A percentile compares a stretch with the other conserved stretches of the same genome.
Conservation (phyloP, 2,888 invertebrate species). For the Sphecodes monilicornis region DNA sequence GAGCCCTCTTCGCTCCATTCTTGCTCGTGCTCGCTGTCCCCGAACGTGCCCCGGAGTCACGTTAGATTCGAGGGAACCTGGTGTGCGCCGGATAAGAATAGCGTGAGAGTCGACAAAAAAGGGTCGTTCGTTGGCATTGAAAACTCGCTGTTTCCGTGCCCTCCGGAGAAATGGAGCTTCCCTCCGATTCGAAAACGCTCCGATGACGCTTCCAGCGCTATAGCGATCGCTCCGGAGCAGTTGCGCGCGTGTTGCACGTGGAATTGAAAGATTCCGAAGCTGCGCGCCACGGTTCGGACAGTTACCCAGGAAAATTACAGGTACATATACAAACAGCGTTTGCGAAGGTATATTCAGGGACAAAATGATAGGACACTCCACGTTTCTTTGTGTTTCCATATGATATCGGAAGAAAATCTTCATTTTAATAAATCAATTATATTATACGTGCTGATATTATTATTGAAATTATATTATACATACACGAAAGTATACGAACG, state of each 20-base stretch:
- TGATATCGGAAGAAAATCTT: too few species aligned
- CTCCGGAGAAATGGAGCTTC: constrained; percentile 44
- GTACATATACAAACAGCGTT: constrained; percentile 5
- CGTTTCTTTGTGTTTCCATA: neutral
- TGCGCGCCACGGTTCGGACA: neutral
- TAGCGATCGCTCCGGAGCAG: constrained; percentile 5
- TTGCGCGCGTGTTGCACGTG: constrained; percentile 1
- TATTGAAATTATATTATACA: too few species aligned
- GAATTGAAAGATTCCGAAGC: neutral
- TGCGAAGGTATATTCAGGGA: neutral
- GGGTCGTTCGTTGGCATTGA: constrained; percentile 65
- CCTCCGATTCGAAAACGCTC: neutral
- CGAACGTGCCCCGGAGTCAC: constrained; percentile 38
- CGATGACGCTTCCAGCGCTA: constrained; percentile 1
- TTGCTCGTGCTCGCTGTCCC: neutral
- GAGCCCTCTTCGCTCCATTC: neutral
- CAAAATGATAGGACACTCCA: neutral
- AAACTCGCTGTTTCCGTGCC: constrained; percentile 61
- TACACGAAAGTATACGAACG: too few species aligned
- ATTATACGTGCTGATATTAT: too few species aligned
- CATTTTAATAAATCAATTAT: too few species aligned
- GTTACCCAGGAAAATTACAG: neutral
- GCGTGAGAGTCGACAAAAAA: constrained; percentile 51
- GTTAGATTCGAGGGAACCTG: constrained; percentile 46
- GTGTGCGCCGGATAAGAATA: constrained; percentile 36